Evolutionary conservation across 37 sponge, comb jelly and placozoan species (phyloP).

Genomic region (Diacarnus erythraeanus): DNA sequence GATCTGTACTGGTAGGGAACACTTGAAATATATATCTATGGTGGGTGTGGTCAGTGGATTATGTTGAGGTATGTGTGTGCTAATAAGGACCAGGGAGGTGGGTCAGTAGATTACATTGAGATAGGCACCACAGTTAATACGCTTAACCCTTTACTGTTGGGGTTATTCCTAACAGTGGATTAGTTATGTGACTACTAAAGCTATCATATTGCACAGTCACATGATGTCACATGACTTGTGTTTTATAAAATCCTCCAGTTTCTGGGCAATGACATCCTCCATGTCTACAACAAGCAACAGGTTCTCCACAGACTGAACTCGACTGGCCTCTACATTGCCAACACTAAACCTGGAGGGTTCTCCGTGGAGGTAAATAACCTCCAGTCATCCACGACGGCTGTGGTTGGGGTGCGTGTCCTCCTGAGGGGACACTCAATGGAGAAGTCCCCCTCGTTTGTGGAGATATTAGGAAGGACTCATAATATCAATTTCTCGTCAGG

Average conservation of each 20-base stretch:
- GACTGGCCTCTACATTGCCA: conserved; percentile 75
- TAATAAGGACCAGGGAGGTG: no score
- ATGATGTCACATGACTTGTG: no score
- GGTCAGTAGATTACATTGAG: no score
- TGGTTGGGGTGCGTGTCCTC: conserved; percentile 77
- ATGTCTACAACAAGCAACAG: conserved; percentile 83
- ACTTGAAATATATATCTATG: no score
- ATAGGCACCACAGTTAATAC: no score
- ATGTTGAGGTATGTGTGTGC: no score
- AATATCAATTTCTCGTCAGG: conserved; percentile 21
- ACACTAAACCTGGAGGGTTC: conserved; percentile 78
- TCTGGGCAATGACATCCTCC: conserved; percentile 84
- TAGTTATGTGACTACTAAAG: no score
- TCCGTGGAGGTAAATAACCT: conserved; percentile 71
- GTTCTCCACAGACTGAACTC: conserved; percentile 63
- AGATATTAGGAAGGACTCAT: conserved; percentile 70
- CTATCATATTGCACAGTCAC: no score
- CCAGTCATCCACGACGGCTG: conserved; percentile 36
- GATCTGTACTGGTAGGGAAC: no score
- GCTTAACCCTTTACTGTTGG: no score
- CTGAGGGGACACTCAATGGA: conserved; percentile 69
- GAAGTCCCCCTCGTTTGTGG: conserved; percentile 70
- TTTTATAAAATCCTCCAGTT: conserved; percentile 63
- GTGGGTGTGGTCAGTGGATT: no score
- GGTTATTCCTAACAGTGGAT: no score